A percentile compares a stretch with the other conserved stretches of the same genome.
Conservation (phyloP, 2,888 invertebrate species). For the Elysia crispata region DNA sequence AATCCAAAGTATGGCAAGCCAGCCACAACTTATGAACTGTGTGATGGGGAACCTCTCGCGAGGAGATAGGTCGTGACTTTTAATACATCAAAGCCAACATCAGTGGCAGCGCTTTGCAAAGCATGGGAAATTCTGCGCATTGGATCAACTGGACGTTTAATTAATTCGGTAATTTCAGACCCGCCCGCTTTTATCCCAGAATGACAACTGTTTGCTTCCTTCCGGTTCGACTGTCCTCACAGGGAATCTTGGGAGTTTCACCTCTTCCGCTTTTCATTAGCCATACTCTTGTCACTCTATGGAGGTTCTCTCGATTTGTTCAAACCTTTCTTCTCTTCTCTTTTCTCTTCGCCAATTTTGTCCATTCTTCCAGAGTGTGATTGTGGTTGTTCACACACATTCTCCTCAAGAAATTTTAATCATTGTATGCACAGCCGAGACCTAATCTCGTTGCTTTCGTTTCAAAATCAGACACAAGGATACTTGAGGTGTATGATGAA, state of each 20-base stretch:
- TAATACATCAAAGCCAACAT: conserved; percentile 32
- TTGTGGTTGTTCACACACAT: not conserved
- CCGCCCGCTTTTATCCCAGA: conserved; percentile 5
- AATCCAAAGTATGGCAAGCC: not conserved
- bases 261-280: conserved; percentile 23
- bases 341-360: not conserved
- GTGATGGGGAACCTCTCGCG: not conserved
- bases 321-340: not conserved
- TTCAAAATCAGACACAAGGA: too few species aligned
- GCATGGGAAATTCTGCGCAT: too few species aligned
- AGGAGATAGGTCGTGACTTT: conserved; percentile 21
- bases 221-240: not conserved
- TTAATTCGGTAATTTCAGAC: conserved; percentile 25
- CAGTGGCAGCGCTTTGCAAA: not conserved
- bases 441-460: too few species aligned
- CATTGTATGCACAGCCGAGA: too few species aligned
- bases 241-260: conserved; percentile 18
- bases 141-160: not conserved
- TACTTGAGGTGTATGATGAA: too few species aligned
- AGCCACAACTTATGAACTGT: not conserved
- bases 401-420: not conserved
- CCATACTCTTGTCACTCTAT: not conserved
- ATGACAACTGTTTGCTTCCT: conserved; percentile 39
- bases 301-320: not conserved
- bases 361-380: not conserved